Percentiles rank a stretch among this genome's conserved stretches.
phyloP scores from a whole-genome alignment of 1,140 invertebrate genomes.

The Hylyphantes graminicola region DNA sequence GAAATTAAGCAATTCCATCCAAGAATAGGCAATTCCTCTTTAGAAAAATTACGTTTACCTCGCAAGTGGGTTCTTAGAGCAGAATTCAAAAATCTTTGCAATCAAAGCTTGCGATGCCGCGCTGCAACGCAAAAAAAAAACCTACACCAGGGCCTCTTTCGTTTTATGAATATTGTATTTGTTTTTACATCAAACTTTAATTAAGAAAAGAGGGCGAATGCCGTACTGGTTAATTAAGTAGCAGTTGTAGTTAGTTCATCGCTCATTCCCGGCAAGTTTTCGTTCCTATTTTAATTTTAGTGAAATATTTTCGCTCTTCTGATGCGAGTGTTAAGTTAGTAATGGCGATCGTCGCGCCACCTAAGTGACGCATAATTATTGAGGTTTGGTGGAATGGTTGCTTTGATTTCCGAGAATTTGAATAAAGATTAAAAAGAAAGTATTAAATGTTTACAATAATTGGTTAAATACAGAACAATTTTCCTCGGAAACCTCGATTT shows the following conservation, averaged over 20 bases:
- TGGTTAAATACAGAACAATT: too few relatives aligned
- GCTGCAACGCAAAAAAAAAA: neutral
- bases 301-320: slow-evolving; percentile 5
- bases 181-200: slow-evolving; percentile 25
- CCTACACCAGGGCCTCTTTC: neutral
- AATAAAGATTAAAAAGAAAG: too few relatives aligned
- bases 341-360: slow-evolving; percentile 27
- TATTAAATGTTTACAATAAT: too few relatives aligned
- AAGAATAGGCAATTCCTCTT: neutral
- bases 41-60: neutral
- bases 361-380: slow-evolving; percentile 14
- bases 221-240: slow-evolving; percentile 16
- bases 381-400: too few relatives aligned
- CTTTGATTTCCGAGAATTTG: too few relatives aligned
- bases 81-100: neutral
- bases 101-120: neutral
- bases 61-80: neutral
- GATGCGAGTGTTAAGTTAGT: neutral
- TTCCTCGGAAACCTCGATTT: too few relatives aligned
- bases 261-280: neutral
- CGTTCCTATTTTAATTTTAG: slow-evolving; percentile 26
- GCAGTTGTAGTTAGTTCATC: slow-evolving; percentile 15
- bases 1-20: too few relatives aligned
- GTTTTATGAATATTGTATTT: slow-evolving; percentile 15
- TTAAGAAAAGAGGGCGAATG: slow-evolving; percentile 16